These are phyloP conservation scores for Zaprionus camerounensis DNA, from an alignment of 1,140 invertebrate genomes.

Conservation along the genomic window DNA sequence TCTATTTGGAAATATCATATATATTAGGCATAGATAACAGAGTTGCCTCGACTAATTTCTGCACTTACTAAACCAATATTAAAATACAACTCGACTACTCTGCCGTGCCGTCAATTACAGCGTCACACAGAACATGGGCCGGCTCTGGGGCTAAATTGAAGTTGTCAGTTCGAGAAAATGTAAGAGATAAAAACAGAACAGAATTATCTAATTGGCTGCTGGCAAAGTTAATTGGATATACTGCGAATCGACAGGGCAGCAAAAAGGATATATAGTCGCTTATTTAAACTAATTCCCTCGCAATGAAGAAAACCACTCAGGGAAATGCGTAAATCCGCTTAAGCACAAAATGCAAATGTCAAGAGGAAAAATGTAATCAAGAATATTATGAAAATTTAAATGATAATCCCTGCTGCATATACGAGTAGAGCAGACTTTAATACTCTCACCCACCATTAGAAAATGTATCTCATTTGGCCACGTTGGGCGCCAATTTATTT, in stretches of 20 bases:
- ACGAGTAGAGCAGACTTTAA: not conserved
- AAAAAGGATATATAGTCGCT: constrained; percentile 4
- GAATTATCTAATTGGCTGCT: not conserved
- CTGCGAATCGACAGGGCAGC: not conserved
- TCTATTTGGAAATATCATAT: too few relatives aligned
- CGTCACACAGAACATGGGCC: not conserved
- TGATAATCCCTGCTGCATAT: not conserved
- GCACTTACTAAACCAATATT: not conserved
- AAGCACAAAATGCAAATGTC: constrained; percentile 15
- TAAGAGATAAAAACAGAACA: not conserved
- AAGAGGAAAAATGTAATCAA: not conserved
- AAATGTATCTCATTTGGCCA: constrained; percentile 9
- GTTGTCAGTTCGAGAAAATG: not conserved
- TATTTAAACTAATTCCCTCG: not conserved
- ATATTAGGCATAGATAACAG: too few relatives aligned
- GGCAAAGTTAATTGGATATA: not conserved
- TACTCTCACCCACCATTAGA: not conserved
- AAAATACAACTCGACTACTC: not conserved
- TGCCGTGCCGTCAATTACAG: not conserved
- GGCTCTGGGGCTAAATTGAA: not conserved
- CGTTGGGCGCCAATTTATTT: constrained; percentile 35
- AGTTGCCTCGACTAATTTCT: too few relatives aligned
- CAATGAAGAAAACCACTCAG: not conserved
- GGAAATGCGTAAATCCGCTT: not conserved
- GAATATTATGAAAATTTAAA: not conserved